phyloP scores from a whole-genome alignment of 64 coral and sea anemone species.

The Acropora yongei region DNA sequence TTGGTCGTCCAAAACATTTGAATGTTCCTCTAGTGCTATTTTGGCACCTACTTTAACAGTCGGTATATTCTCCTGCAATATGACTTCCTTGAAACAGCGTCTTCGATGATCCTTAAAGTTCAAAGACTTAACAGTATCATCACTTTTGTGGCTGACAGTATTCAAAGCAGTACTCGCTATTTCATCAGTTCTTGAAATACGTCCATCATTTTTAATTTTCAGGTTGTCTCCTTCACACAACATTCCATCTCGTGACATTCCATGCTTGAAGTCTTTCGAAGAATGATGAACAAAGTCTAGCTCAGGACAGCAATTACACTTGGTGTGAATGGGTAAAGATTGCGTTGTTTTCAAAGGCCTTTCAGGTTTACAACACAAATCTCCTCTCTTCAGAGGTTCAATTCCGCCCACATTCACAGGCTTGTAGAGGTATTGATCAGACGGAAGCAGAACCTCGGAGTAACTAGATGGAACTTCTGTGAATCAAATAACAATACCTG shows the following conservation, averaged over 20 bases:
- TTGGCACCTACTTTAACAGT: neutral
- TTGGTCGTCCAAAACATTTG: neutral
- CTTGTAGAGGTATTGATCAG: slow-evolving; percentile 46
- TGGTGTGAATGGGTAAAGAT: no score
- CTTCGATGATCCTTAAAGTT: neutral
- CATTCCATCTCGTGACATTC: neutral
- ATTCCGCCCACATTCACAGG: slow-evolving; percentile 59
- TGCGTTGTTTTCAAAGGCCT: neutral
- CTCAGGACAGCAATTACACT: no score
- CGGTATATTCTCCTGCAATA: neutral
- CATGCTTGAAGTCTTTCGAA: neutral
- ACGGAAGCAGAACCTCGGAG: slow-evolving; percentile 49
- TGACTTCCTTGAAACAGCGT: neutral
- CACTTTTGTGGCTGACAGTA: neutral
- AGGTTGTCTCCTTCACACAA: neutral
- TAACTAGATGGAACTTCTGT: slow-evolving; percentile 7
- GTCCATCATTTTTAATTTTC: neutral
- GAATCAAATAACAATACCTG: neutral
- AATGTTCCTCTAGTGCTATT: neutral
- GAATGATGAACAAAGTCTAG: neutral
- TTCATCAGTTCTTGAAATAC: neutral
- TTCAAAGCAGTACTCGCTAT: neutral
- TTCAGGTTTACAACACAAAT: neutral
- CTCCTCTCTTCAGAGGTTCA: slow-evolving; percentile 73
- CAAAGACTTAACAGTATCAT: neutral